Conservation (phyloP, 2,888 invertebrate species). For the Dryomyza anilis region DNA sequence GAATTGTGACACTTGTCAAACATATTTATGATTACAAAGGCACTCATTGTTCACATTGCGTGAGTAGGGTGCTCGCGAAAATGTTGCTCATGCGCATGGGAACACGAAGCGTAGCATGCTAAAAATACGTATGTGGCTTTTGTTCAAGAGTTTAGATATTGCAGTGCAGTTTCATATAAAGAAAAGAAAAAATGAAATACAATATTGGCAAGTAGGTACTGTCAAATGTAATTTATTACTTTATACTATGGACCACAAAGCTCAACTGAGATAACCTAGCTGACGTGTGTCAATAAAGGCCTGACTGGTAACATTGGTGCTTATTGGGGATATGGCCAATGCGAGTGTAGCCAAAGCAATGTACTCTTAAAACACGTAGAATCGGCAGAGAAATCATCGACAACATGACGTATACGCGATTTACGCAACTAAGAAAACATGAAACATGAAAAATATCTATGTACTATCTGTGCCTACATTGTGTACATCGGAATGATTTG, state of each 20-base stretch:
- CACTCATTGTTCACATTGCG: too few species aligned
- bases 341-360: background rate
- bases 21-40: too few species aligned
- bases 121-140: background rate
- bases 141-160: too few species aligned
- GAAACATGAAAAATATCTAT: background rate
- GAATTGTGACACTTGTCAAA: too few species aligned
- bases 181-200: too few species aligned
- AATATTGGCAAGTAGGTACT: too few species aligned
- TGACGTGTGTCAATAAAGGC: background rate
- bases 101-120: background rate
- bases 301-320: background rate
- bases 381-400: background rate
- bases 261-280: background rate
- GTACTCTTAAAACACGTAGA: background rate
- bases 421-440: background rate
- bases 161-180: too few species aligned
- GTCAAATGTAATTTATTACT: background rate
- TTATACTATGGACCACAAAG: background rate
- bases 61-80: too few species aligned
- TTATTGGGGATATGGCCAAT: too few species aligned
- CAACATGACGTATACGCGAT: conserved; percentile 13
- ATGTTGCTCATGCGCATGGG: too few species aligned
- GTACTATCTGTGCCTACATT: background rate
- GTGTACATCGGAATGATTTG: background rate